Conservation (phyloP, 2,797 vertebrate genomes). For the Dermochelys coriacea region DNA sequence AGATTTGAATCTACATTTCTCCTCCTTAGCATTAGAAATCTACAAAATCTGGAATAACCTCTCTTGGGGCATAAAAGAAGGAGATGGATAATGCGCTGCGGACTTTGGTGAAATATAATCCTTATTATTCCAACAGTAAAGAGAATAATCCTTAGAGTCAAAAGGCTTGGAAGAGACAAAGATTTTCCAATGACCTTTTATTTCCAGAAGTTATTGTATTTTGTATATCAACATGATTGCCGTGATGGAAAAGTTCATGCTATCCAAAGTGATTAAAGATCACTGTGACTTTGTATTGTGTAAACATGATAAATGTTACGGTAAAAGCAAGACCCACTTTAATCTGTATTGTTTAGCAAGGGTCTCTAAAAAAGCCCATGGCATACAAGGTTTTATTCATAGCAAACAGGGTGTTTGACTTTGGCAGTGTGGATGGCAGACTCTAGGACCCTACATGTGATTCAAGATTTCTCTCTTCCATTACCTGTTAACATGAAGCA, state of each 20-base stretch:
- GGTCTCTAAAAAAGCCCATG: rapidly evolving
- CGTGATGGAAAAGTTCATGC: neutral
- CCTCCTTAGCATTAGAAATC: neutral
- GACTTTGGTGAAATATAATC: neutral
- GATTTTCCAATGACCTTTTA: constrained; percentile 41
- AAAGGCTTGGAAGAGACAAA: constrained; percentile 6
- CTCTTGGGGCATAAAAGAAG: neutral
- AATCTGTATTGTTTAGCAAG: neutral
- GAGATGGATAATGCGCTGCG: neutral
- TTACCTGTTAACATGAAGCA: neutral
- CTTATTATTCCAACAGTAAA: constrained; percentile 29
- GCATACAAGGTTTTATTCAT: neutral
- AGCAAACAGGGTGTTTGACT: neutral
- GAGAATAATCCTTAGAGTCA: neutral
- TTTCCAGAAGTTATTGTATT: constrained; percentile 23
- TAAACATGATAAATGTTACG: constrained; percentile 22
- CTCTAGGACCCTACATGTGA: neutral
- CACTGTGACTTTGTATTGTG: neutral
- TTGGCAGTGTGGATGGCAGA: neutral
- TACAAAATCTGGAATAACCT: constrained; percentile 18
- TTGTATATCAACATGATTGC: neutral
- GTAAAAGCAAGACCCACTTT: neutral
- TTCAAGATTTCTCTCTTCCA: neutral
- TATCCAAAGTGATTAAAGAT: constrained; percentile 5
- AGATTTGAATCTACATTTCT: neutral